Evolutionary conservation across 2,797 vertebrate genomes (phyloP).

Genomic region (Coracias cyanogaster): DNA sequence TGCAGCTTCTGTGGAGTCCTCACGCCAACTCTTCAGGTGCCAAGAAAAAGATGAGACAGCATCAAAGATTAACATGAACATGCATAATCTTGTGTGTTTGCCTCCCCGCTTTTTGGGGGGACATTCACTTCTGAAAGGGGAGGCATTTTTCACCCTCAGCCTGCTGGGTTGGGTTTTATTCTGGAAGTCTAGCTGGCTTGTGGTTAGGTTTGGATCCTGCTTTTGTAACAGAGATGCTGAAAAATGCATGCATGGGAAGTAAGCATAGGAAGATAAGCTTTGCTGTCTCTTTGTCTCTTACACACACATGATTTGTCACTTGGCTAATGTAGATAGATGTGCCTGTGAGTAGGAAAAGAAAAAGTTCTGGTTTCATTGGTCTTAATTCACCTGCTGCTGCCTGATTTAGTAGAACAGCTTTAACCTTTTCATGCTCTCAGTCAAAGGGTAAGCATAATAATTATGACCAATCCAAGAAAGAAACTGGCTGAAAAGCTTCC

Average conservation of each 20-base stretch:
- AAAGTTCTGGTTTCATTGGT: neutral
- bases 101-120: neutral
- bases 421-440: neutral
- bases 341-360: neutral
- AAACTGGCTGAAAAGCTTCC: neutral
- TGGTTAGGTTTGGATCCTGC: neutral
- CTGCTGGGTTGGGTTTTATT: neutral
- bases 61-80: neutral
- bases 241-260: neutral
- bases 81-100: neutral
- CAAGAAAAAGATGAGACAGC: neutral
- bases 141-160: neutral
- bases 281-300: neutral
- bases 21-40: fast-evolving
- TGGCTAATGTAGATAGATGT: neutral
- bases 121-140: neutral
- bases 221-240: neutral
- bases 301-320: neutral
- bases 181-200: neutral
- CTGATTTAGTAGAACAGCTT: slow-evolving; percentile 48
- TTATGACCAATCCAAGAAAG: slow-evolving; percentile 38
- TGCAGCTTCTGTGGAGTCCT: neutral
- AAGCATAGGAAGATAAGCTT: neutral
- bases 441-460: slow-evolving; percentile 40
- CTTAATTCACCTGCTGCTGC: slow-evolving; percentile 42